Evolutionary conservation across 1,140 invertebrate species (phyloP).

Genomic region (Drosophila mojavensis): DNA sequence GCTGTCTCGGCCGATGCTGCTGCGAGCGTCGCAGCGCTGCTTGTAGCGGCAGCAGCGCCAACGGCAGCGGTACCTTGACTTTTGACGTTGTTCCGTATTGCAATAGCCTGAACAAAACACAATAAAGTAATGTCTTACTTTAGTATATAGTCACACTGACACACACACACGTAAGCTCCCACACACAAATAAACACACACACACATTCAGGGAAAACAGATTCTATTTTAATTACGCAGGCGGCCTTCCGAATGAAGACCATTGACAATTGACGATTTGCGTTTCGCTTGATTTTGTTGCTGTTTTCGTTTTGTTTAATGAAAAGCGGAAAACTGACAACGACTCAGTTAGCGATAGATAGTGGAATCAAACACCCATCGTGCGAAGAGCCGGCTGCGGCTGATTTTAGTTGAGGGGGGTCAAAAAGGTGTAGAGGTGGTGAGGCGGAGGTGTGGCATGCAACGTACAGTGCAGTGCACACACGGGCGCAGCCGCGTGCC

Average conservation of each 20-base stretch:
- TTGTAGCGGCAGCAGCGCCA: conserved; percentile 10
- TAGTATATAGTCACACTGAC: conserved; percentile 5
- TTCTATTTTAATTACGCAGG: conserved; percentile 73
- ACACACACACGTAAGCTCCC: neutral
- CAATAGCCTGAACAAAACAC: conserved; percentile 37
- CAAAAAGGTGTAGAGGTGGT: neutral
- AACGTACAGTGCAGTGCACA: conserved; percentile 48
- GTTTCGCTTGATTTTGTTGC: conserved; percentile 40
- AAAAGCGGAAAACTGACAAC: conserved; percentile 70
- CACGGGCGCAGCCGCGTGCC: conserved; percentile 65
- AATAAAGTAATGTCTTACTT: conserved; percentile 21
- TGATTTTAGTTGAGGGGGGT: conserved; percentile 24
- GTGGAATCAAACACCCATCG: conserved; percentile 61
- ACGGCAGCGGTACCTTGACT: conserved; percentile 56
- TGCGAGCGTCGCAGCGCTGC: conserved; percentile 3
- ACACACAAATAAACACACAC: conserved; percentile 29
- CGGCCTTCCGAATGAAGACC: conserved; percentile 64
- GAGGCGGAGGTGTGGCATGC: conserved; percentile 6
- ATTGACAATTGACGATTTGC: conserved; percentile 70
- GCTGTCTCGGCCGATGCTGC: conserved; percentile 37
- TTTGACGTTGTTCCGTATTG: conserved; percentile 68
- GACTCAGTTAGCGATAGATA: conserved; percentile 31
- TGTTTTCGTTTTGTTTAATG: conserved; percentile 25
- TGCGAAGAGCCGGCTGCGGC: conserved; percentile 26
- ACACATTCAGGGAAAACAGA: conserved; percentile 19